Base-by-base conservation (phyloP, 2,113 vertebrate genomes). In the Podarcis cretensis region DNA sequence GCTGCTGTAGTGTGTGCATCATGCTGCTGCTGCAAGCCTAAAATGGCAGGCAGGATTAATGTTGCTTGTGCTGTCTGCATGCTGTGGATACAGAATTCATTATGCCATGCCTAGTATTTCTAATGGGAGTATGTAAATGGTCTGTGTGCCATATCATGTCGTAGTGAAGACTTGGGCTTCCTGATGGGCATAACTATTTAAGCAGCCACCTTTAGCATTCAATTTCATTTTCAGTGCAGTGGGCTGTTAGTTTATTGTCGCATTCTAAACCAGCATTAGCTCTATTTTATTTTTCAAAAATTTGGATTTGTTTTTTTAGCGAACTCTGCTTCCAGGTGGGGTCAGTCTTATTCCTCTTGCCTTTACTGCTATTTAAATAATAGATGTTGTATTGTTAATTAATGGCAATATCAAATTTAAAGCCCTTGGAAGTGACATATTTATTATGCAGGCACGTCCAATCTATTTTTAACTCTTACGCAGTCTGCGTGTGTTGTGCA, bases 341-440 rank as follows among this genome's bases (percentile, higher is more conserved):
- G 96, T 96, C 96, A 96, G 94, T 93, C 93, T 96, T 96, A 96
- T 96, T 95, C 96, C 96, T 95, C 96, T 94, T 97, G 95, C 94
- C 32, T 97, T 97, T 96, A 95, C 96, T 96, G 90, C 96, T 95
- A 95, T 97, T 97, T 98, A 96, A 98, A 98, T 98, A 98, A 98
- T 98, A 96, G 96, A 98, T 97, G 97, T 96, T 97, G 96, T 97
- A 97, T 97, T 97, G 97, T 97, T 98, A 98, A 98, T 98, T 97
- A 97, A 98, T 97, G 97, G 96, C 97, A 97, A 96, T 97, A 97
- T 98, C 96, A 94, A 97, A 97, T 98, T 74, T 97, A 97, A 97
- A 97, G 92, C 96, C 95, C 96, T 97, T 94, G 96, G 96, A 97
- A 97, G 96, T 96, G 97, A 96, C 97, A 95, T 97, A 96, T 97